Conservation (phyloP, 2,888 invertebrate genomes). For the Heliconius erato region DNA sequence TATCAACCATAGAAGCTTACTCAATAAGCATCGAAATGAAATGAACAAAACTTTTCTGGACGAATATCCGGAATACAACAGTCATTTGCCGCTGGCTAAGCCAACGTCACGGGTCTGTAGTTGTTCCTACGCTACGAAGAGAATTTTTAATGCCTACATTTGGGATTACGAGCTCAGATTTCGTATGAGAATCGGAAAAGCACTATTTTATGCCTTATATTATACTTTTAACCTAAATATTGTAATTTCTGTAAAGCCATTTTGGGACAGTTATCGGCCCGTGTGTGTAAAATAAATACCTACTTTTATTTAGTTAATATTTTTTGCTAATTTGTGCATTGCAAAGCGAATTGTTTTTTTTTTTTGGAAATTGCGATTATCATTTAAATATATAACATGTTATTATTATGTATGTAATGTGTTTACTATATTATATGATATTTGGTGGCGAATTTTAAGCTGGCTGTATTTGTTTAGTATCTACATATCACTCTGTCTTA, state of each 20-base stretch:
- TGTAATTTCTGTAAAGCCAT: not conserved
- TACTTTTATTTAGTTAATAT: not conserved
- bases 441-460: conserved; percentile 10
- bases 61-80: conserved; percentile 44
- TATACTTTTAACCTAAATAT: not conserved
- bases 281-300: not conserved
- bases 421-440: conserved; percentile 1
- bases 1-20: not conserved
- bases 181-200: conserved; percentile 16
- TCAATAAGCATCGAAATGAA: conserved; percentile 20
- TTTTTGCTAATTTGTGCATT: not conserved
- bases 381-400: conserved; percentile 1
- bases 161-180: conserved; percentile 32
- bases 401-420: conserved; percentile 1
- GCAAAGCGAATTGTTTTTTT: conserved; percentile 4
- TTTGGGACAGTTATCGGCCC: not conserved
- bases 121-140: conserved; percentile 35
- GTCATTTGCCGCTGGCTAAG: conserved; percentile 46
- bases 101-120: conserved; percentile 40
- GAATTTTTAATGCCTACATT: conserved; percentile 35
- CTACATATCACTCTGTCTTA: not conserved
- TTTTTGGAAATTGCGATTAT: conserved; percentile 14
- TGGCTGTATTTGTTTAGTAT: not conserved
- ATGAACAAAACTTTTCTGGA: conserved; percentile 24
- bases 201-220: conserved; percentile 1